phyloP scores from a whole-genome alignment of 2,888 invertebrate species.

The Malthinus flaveolus region DNA sequence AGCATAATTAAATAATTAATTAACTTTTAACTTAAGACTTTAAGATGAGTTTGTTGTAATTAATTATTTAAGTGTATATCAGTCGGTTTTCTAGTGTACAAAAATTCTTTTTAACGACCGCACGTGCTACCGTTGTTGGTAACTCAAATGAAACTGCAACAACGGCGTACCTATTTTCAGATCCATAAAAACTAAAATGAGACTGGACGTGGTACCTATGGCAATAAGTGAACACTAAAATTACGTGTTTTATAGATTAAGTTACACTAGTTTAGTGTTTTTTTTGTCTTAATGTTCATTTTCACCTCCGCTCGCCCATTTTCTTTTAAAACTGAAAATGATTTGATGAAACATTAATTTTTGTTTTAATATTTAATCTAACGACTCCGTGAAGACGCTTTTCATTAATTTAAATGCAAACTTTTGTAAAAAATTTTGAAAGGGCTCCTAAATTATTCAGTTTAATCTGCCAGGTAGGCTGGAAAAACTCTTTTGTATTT shows the following conservation, averaged over 20 bases:
- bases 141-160: constrained; percentile 9
- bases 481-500: no score
- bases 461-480: no score
- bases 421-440: no score
- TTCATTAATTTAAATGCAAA: no score
- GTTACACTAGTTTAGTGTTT: constrained; percentile 6
- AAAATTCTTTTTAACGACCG: constrained; percentile 2
- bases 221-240: constrained; percentile 16
- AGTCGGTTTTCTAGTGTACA: constrained; percentile 2
- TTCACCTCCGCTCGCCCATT: no score
- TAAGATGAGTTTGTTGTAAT: background rate
- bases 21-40: no score
- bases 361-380: no score
- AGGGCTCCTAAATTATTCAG: no score
- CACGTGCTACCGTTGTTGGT: constrained; percentile 8
- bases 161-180: constrained; percentile 8
- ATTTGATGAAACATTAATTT: no score
- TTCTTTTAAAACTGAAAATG: no score
- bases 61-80: constrained; percentile 5
- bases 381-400: no score
- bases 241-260: constrained; percentile 16
- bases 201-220: constrained; percentile 15
- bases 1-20: no score
- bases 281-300: constrained; percentile 5
- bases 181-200: constrained; percentile 17